Conservation (phyloP, 35 echinoderm and acorn worm species). For the Apostichopus parvimensis region DNA sequence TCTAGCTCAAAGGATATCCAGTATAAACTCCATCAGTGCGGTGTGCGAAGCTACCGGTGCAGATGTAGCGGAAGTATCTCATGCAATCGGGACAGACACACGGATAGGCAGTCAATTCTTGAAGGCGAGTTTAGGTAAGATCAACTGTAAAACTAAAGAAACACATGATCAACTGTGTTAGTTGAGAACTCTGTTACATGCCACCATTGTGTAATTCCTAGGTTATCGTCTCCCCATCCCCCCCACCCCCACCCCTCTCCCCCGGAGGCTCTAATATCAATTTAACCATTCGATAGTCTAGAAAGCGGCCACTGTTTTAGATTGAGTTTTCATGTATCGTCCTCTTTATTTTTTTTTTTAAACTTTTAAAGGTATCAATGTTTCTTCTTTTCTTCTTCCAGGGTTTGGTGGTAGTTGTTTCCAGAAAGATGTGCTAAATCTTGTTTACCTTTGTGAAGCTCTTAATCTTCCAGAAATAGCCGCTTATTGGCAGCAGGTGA, state of each 20-base stretch:
- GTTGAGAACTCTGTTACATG: no score
- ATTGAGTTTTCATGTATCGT: no score
- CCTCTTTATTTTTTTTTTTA: no score
- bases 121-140: slow-evolving; percentile 94
- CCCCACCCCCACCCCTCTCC: no score
- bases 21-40: slow-evolving; percentile 98
- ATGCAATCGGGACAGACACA: slow-evolving; percentile 88
- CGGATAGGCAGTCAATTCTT: slow-evolving; percentile 90
- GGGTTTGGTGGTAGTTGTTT: slow-evolving; percentile 99
- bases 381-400: neutral
- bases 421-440: slow-evolving; percentile 95
- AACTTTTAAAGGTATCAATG: neutral
- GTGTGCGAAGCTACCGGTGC: slow-evolving; percentile 97
- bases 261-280: no score
- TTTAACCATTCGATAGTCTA: no score
- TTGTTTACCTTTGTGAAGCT: slow-evolving; percentile 95
- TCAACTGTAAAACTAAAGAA: no score
- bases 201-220: no score
- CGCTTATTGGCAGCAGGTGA: slow-evolving; percentile 96
- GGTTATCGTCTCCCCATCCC: no score
- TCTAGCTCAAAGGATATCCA: slow-evolving; percentile 96
- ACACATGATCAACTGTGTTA: no score
- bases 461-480: slow-evolving; percentile 95
- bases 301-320: no score
- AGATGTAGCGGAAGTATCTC: slow-evolving; percentile 90